These are phyloP conservation scores for Peromyscus polionotus DNA, from an alignment of 2,113 vertebrate genomes.

Conservation along the genomic window DNA sequence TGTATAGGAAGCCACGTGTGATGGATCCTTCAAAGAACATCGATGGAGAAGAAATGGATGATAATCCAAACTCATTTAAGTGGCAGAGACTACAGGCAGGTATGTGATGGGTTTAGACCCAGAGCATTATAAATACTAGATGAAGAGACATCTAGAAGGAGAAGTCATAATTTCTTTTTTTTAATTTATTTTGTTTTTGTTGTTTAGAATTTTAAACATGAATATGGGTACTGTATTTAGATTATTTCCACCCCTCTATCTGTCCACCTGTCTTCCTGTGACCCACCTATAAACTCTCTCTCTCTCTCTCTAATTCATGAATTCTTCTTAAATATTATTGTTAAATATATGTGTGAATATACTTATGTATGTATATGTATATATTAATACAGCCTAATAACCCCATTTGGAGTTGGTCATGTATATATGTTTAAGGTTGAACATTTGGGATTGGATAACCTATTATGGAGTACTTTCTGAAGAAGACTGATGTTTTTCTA, in stretches of 20 bases:
- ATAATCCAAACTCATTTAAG: not conserved
- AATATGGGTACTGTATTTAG: not conserved
- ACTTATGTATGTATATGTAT: too few relatives aligned
- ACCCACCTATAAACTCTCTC: not conserved
- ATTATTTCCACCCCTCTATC: not conserved
- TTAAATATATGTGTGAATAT: not conserved
- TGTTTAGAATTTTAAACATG: not conserved
- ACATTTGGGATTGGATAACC: too few relatives aligned
- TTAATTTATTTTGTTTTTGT: not conserved
- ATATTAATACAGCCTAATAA: too few relatives aligned
- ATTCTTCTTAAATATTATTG: not conserved
- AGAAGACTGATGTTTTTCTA: too few relatives aligned
- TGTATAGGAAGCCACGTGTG: slow-evolving; percentile 14
- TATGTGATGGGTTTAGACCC: not conserved
- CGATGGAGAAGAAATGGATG: not conserved
- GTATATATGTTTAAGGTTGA: too few relatives aligned
- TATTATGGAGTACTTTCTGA: too few relatives aligned
- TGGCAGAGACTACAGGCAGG: slow-evolving; percentile 10
- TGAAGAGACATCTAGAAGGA: rapidly evolving
- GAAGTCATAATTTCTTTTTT: not conserved
- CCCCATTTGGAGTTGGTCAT: too few relatives aligned
- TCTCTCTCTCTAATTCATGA: not conserved
- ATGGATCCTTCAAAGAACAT: rapidly evolving
- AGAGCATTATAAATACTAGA: not conserved
- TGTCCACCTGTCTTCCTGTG: not conserved